These are phyloP conservation scores for Campoletis sonorensis DNA, from an alignment of 1,140 invertebrate species.

Conservation along the genomic window DNA sequence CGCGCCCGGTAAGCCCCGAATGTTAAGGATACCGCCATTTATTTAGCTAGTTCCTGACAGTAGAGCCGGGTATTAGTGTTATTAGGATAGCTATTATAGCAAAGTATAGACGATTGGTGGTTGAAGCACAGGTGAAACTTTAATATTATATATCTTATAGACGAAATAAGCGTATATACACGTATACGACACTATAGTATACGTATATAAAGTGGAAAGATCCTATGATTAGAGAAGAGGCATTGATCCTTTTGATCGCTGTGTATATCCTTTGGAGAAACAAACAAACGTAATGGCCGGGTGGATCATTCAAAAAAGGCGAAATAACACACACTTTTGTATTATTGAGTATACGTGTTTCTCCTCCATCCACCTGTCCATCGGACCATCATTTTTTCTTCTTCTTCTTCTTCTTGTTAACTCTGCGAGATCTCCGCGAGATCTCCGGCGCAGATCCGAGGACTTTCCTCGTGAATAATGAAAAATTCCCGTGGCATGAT, in stretches of 20 bases:
- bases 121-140: conserved; percentile 14
- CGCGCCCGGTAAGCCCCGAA: too few species aligned
- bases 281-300: conserved; percentile 44
- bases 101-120: background rate
- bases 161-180: background rate
- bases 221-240: conserved; percentile 1
- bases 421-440: too few species aligned
- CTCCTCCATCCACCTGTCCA: conserved; percentile 26
- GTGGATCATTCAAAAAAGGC: background rate
- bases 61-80: conserved; percentile 1
- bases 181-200: too few species aligned
- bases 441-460: background rate
- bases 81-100: conserved; percentile 27
- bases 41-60: conserved; percentile 10
- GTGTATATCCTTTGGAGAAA: conserved; percentile 31
- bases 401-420: background rate
- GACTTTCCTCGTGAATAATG: background rate
- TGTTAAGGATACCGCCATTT: background rate
- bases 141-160: too few species aligned
- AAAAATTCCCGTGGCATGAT: conserved; percentile 2
- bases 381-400: conserved; percentile 5
- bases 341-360: background rate
- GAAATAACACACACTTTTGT: background rate
- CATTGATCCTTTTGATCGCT: conserved; percentile 19
- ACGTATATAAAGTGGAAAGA: background rate